A percentile compares a stretch with the other conserved stretches of the same genome.
Evolutionary conservation across 2,888 invertebrate species (phyloP).

Genomic region (Entomobrya proxima): DNA sequence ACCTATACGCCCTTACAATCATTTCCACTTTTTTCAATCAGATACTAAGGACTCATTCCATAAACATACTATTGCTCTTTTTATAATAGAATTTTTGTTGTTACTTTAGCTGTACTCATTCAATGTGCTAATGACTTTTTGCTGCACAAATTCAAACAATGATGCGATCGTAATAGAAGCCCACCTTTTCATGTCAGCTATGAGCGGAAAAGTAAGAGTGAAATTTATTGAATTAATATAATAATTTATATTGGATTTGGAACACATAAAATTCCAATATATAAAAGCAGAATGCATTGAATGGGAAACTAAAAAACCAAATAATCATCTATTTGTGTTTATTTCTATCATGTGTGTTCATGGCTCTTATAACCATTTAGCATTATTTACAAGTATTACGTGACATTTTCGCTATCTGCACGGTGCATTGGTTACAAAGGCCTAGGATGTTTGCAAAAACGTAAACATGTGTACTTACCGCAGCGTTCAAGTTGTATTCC

Average conservation of each 20-base stretch:
- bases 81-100: too few relatives aligned
- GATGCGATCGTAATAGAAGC: too few relatives aligned
- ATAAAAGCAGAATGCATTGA: background rate
- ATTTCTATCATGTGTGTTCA: background rate
- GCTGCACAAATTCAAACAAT: too few relatives aligned
- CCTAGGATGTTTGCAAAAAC: background rate
- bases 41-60: too few relatives aligned
- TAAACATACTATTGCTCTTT: too few relatives aligned
- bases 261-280: background rate
- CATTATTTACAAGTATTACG: background rate
- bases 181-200: too few relatives aligned
- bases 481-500: slow-evolving; percentile 37
- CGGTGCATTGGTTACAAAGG: background rate
- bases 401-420: background rate
- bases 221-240: background rate
- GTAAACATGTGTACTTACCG: slow-evolving; percentile 35
- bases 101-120: too few relatives aligned
- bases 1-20: too few relatives aligned
- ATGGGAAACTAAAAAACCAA: slow-evolving; percentile 9
- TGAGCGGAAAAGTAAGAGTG: background rate
- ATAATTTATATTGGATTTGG: background rate
- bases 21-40: too few relatives aligned
- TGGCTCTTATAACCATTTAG: too few relatives aligned
- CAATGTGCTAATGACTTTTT: too few relatives aligned
- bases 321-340: background rate